phyloP scores from a whole-genome alignment of 2,888 invertebrate species.

The Dione vanillae region DNA sequence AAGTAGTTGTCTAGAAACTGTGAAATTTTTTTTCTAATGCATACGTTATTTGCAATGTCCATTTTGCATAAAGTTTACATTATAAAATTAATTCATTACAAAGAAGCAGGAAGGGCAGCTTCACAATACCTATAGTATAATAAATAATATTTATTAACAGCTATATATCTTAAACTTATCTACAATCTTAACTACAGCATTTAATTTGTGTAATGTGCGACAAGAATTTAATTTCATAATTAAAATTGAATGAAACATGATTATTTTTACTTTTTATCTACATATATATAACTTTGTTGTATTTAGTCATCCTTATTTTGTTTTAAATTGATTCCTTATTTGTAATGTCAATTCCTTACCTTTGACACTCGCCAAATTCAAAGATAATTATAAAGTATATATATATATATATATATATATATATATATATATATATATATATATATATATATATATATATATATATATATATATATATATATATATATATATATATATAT shows the following conservation, averaged over 20 bases:
- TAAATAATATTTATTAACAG: conserved; percentile 44
- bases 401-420: no score
- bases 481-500: no score
- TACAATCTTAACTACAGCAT: conserved; percentile 42
- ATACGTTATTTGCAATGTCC: conserved; percentile 60
- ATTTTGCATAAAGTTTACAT: conserved; percentile 64
- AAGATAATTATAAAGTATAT: no score
- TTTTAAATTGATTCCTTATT: neutral
- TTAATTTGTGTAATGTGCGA: conserved; percentile 42
- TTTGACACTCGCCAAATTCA: no score
- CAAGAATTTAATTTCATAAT: conserved; percentile 27
- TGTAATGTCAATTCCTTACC: no score
- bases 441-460: no score
- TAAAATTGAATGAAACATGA: conserved; percentile 22
- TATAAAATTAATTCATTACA: conserved; percentile 49
- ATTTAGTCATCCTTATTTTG: neutral
- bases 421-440: no score
- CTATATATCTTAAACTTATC: conserved; percentile 42
- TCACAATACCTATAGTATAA: conserved; percentile 47
- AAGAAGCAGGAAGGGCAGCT: conserved; percentile 52
- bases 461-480: no score
- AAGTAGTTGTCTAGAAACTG: conserved; percentile 30
- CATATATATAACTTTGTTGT: neutral
- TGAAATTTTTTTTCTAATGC: conserved; percentile 53
- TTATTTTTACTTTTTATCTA: conserved; percentile 5